These are phyloP conservation scores for Trichopoda pennipes DNA, from an alignment of 2,888 invertebrate genomes.

Conservation along the genomic window DNA sequence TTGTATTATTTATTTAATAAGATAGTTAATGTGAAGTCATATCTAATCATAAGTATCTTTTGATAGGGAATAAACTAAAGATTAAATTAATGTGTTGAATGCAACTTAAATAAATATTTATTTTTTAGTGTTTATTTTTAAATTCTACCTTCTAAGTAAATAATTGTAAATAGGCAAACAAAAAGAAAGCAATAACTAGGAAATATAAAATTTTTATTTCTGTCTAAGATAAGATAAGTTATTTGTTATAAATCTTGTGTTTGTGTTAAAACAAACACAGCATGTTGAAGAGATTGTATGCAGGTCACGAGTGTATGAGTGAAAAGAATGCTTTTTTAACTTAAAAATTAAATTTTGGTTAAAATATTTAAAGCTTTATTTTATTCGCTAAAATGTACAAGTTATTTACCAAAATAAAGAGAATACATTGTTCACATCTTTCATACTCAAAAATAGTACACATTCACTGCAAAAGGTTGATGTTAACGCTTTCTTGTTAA, in stretches of 20 bases:
- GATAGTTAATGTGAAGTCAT: not conserved
- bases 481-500: too few relatives aligned
- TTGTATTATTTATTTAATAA: conserved; percentile 20
- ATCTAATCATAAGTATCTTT: conserved; percentile 38
- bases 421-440: too few relatives aligned
- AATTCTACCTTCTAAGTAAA: not conserved
- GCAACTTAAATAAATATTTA: conserved; percentile 30
- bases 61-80: conserved; percentile 1
- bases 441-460: too few relatives aligned
- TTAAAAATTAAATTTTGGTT: too few relatives aligned
- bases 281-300: too few relatives aligned
- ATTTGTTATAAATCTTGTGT: not conserved
- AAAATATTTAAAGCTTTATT: too few relatives aligned
- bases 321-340: too few relatives aligned
- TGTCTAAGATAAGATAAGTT: conserved; percentile 44
- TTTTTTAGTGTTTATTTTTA: not conserved
- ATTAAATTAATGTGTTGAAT: conserved; percentile 50
- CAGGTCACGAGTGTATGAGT: too few relatives aligned
- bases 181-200: not conserved
- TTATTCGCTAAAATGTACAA: too few relatives aligned
- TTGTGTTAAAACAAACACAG: too few relatives aligned
- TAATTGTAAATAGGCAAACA: not conserved
- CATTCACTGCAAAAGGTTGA: too few relatives aligned
- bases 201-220: conserved; percentile 4
- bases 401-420: too few relatives aligned